Conservation (phyloP, 2,113 vertebrate species). For the Bubalus kerabau region DNA sequence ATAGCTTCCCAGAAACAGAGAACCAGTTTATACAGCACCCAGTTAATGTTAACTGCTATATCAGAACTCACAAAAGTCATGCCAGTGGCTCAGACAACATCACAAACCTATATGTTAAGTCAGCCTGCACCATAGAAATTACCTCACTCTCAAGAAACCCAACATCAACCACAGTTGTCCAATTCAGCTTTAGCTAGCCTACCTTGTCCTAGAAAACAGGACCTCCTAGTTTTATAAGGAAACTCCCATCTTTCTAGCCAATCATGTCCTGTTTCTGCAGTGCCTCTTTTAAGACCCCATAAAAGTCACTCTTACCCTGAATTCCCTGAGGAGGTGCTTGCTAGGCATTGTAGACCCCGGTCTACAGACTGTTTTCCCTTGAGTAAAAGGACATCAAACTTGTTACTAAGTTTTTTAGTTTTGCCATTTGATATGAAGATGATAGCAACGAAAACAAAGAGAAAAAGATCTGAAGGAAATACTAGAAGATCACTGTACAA, state of each 20-base stretch:
- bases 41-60: neutral
- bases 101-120: neutral
- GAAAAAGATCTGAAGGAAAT: neutral
- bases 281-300: neutral
- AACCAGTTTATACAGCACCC: neutral
- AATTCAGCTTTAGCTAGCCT: neutral
- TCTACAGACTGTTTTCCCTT: neutral
- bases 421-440: neutral
- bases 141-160: neutral
- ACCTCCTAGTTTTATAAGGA: neutral
- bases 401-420: neutral
- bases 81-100: neutral
- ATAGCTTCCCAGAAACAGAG: neutral
- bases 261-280: fast-evolving
- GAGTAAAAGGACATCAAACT: neutral
- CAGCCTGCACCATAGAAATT: neutral
- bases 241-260: neutral
- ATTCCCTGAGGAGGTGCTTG: neutral
- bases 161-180: neutral
- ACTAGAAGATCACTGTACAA: neutral
- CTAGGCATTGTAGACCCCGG: neutral
- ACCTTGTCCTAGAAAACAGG: neutral
- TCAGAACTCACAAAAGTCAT: neutral
- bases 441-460: neutral
- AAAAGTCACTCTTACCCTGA: neutral